A percentile compares a stretch with the other conserved stretches of the same genome.
Evolutionary conservation across 2,888 invertebrate genomes (phyloP).

Genomic region (Diaperis boleti): DNA sequence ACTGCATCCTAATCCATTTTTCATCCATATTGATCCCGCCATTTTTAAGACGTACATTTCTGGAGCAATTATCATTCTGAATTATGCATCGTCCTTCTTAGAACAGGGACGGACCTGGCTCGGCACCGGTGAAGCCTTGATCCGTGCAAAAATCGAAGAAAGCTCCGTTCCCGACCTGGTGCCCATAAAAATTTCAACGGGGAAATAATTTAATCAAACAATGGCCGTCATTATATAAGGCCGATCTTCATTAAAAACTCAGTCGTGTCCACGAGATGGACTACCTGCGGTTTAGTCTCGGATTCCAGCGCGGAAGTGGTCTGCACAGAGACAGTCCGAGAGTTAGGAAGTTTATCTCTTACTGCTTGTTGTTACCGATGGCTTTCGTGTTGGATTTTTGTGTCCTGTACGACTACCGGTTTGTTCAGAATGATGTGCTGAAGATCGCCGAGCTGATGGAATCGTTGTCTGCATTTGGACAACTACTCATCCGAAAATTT

Average conservation of each 20-base stretch:
- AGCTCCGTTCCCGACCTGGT: background rate
- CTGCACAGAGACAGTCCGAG: slow-evolving; percentile 1
- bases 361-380: background rate
- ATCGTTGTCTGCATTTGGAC: slow-evolving; percentile 13
- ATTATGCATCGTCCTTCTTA: too few species aligned
- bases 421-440: background rate
- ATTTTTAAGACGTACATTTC: too few species aligned
- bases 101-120: too few species aligned
- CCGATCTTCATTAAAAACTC: background rate
- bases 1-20: too few species aligned
- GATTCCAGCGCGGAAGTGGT: slow-evolving; percentile 9
- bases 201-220: slow-evolving; percentile 20
- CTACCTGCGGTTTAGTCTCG: background rate
- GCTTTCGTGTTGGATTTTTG: slow-evolving; percentile 5
- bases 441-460: slow-evolving; percentile 6
- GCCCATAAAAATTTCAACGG: background rate
- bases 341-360: slow-evolving; percentile 1
- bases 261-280: background rate
- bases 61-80: too few species aligned
- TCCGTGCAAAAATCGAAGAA: too few species aligned
- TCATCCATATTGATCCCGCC: too few species aligned
- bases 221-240: slow-evolving; percentile 18
- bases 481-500: slow-evolving; percentile 5
- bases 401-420: slow-evolving; percentile 1
- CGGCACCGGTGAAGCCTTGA: too few species aligned